Conservation (phyloP, 2,113 vertebrate genomes). For the Podarcis muralis region DNA sequence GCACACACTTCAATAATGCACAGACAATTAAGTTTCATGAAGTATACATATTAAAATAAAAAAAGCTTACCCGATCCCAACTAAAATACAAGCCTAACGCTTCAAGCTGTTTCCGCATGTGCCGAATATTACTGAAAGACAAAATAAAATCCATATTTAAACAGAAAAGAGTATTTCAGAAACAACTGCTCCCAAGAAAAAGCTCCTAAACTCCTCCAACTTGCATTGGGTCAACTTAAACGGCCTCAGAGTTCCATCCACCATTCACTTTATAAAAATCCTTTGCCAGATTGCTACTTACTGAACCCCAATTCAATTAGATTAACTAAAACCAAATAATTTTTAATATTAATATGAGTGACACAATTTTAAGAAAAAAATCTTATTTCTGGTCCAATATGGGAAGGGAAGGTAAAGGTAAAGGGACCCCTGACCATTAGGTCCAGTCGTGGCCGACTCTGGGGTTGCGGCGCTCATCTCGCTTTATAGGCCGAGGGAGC, state of each 20-base stretch:
- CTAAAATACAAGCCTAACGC: slow-evolving; percentile 91
- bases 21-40: not conserved
- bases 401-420: not conserved
- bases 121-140: slow-evolving; percentile 87
- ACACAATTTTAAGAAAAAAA: not conserved
- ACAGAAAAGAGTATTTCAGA: not conserved
- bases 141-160: slow-evolving; percentile 14
- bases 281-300: not conserved
- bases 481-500: no score
- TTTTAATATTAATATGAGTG: no score
- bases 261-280: not conserved
- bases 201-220: no score
- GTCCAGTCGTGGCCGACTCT: no score
- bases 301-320: not conserved
- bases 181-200: not conserved
- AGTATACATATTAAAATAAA: not conserved
- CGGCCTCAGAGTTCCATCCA: not conserved
- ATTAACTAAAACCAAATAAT: not conserved
- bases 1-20: not conserved
- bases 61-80: slow-evolving; percentile 91
- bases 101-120: slow-evolving; percentile 92
- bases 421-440: no score
- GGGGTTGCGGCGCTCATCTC: no score
- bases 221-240: not conserved
- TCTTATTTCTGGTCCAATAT: not conserved